A percentile compares a stretch with the other conserved stretches of the same genome.
Evolutionary conservation across 2,113 vertebrate species (phyloP).

Genomic region (Grus americana): DNA sequence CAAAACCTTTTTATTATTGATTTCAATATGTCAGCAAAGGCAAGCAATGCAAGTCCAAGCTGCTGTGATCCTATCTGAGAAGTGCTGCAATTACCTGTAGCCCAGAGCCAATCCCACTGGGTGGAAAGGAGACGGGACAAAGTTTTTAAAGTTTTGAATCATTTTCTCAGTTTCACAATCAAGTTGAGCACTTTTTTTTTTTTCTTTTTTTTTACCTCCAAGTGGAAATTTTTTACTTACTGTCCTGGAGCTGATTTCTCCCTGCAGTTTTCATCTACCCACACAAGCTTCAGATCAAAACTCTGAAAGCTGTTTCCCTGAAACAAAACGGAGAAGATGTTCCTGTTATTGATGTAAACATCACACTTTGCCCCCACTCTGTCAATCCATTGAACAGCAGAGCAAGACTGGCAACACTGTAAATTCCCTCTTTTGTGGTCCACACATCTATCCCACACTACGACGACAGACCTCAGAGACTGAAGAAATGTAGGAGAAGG

Average conservation of each 20-base stretch:
- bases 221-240: constrained; percentile 46
- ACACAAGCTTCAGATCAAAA: constrained; percentile 77
- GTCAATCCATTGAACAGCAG: background rate
- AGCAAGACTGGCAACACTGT: background rate
- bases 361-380: background rate
- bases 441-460: background rate
- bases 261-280: constrained; percentile 55
- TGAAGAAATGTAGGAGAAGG: background rate
- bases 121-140: background rate
- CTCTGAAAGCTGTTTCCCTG: constrained; percentile 70
- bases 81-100: fast-evolving
- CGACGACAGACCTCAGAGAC: fast-evolving
- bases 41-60: background rate
- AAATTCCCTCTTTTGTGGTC: background rate
- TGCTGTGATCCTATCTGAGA: background rate
- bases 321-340: background rate
- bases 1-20: background rate
- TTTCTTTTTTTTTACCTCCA: background rate
- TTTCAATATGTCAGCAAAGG: background rate
- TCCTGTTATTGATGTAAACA: background rate
- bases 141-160: background rate
- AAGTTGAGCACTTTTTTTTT: fast-evolving
- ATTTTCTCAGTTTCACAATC: background rate
- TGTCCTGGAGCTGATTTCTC: background rate
- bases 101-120: background rate